Percentiles rank a stretch among this genome's conserved stretches.
Conservation (phyloP, 2,113 vertebrate species). For the Sterrhoptilus dennistouni region DNA sequence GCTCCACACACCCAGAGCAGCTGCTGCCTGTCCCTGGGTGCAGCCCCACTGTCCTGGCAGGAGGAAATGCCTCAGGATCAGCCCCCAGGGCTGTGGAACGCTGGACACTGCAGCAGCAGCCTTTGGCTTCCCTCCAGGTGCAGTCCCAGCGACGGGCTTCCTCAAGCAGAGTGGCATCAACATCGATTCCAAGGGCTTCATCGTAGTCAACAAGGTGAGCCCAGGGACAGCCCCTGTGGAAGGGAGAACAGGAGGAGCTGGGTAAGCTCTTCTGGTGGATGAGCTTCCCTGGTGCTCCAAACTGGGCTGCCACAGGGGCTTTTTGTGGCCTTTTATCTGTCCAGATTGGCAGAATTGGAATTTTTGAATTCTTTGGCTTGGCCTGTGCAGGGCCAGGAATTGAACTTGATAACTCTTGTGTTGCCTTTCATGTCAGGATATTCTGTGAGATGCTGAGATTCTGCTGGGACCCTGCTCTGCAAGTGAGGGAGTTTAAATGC, state of each 20-base stretch:
- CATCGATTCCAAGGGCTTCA: conserved; percentile 92
- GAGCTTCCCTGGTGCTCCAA: background rate
- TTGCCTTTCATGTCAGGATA: background rate
- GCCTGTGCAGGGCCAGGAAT: background rate
- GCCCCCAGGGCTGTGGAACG: background rate
- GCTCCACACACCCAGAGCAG: background rate
- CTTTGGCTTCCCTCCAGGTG: conserved; percentile 72
- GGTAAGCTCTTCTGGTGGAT: background rate
- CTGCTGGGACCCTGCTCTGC: background rate
- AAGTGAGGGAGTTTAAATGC: background rate
- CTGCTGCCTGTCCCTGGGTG: background rate
- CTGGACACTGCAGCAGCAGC: rapidly evolving
- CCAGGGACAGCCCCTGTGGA: background rate
- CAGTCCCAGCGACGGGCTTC: conserved; percentile 88
- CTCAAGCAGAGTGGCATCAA: conserved; percentile 90
- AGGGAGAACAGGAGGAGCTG: background rate
- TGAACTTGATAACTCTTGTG: background rate
- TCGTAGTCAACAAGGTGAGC: conserved; percentile 93
- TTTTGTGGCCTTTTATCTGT: background rate
- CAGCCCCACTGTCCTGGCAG: background rate
- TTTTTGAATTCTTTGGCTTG: background rate
- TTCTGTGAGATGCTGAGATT: background rate
- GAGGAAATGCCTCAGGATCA: background rate
- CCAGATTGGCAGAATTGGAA: background rate
- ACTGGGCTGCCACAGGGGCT: rapidly evolving